Evolutionary conservation across 1,140 invertebrate species (phyloP).

Genomic region (Hyles vespertilio): DNA sequence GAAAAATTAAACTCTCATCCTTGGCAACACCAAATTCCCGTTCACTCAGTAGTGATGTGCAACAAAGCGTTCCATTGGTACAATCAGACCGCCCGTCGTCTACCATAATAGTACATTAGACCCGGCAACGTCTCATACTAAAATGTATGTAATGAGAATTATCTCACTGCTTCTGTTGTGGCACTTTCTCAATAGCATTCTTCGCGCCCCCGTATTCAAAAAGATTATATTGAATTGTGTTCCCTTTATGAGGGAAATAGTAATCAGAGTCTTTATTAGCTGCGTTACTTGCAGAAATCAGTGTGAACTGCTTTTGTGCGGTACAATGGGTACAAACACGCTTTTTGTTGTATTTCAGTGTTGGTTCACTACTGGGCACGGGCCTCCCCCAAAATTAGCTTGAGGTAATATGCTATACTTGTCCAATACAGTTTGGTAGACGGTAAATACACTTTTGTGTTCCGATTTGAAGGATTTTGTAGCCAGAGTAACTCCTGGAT

Average conservation of each 20-base stretch:
- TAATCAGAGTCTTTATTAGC: conserved; percentile 66
- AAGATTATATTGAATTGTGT: conserved; percentile 63
- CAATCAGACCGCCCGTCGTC: conserved; percentile 63
- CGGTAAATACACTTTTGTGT: too few relatives aligned
- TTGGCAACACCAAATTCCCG: conserved; percentile 3
- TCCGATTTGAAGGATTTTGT: too few relatives aligned
- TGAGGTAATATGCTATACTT: too few relatives aligned
- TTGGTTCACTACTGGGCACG: too few relatives aligned
- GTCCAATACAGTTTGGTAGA: too few relatives aligned
- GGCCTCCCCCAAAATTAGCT: too few relatives aligned
- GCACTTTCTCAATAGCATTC: conserved; percentile 68
- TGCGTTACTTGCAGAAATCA: conserved; percentile 60
- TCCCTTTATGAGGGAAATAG: conserved; percentile 54
- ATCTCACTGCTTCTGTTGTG: conserved; percentile 71
- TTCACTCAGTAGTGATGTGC: conserved; percentile 62
- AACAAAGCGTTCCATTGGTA: conserved; percentile 53
- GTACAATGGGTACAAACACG: conserved; percentile 6
- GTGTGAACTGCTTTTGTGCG: conserved; percentile 5
- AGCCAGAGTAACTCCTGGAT: too few relatives aligned
- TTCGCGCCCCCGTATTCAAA: conserved; percentile 54
- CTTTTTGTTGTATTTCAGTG: neutral
- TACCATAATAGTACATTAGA: conserved; percentile 61
- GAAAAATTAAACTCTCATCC: too few relatives aligned
- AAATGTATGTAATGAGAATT: conserved; percentile 74
- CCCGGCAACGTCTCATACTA: conserved; percentile 64